Percentiles rank a stretch among this genome's conserved stretches.
phyloP scores from a whole-genome alignment of 2,888 invertebrate species.

The Plebejus argus region DNA sequence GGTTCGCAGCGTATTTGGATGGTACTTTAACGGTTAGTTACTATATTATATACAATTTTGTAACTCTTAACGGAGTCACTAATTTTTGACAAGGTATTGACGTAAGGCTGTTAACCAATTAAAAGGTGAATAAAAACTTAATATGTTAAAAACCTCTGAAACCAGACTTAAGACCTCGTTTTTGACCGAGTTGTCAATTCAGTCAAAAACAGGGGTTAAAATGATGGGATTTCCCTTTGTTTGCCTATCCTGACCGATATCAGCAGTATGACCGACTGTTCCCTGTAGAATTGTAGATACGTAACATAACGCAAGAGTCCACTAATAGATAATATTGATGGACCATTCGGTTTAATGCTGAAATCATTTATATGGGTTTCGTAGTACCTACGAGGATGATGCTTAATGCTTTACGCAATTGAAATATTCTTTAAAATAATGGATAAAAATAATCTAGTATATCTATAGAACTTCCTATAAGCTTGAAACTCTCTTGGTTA shows the following conservation, averaged over 20 bases:
- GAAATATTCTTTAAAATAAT: too few relatives aligned
- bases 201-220: neutral
- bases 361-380: neutral
- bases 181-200: too few relatives aligned
- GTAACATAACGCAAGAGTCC: neutral
- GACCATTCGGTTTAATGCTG: conserved; percentile 9
- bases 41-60: too few relatives aligned
- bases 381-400: neutral
- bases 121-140: too few relatives aligned
- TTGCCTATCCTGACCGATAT: neutral
- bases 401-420: neutral
- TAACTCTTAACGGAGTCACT: too few relatives aligned
- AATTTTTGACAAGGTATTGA: too few relatives aligned
- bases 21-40: neutral
- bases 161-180: too few relatives aligned
- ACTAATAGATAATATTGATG: conserved; percentile 23
- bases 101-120: too few relatives aligned
- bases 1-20: neutral
- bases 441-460: too few relatives aligned
- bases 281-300: conserved; percentile 8
- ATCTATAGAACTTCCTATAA: too few relatives aligned
- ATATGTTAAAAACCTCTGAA: too few relatives aligned
- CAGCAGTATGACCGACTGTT: neutral
- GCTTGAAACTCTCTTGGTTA: too few relatives aligned
- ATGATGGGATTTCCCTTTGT: neutral